Evolutionary conservation across 2,113 vertebrate genomes (phyloP).

Genomic region (Monarcha castaneiventris): DNA sequence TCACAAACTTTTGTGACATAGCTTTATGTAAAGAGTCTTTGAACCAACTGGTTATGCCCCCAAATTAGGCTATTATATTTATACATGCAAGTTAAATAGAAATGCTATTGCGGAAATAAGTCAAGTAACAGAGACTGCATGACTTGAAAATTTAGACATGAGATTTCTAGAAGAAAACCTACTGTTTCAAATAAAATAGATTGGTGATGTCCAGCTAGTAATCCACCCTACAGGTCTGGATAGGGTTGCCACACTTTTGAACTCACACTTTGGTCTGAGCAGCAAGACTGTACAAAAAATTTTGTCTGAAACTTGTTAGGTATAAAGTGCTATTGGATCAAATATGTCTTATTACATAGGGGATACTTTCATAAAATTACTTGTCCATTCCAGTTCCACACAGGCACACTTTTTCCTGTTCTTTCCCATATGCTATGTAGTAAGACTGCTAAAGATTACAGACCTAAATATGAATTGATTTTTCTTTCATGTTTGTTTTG

Average conservation of each 20-base stretch:
- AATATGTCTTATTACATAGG: not conserved
- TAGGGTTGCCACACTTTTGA: not conserved
- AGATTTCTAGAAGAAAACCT: not conserved
- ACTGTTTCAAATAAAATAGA: not conserved
- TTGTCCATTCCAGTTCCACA: not conserved
- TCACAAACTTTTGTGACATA: not conserved
- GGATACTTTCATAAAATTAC: not conserved
- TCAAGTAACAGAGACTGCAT: not conserved
- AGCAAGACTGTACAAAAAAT: not conserved
- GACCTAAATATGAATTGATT: not conserved
- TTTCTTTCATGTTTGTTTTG: slow-evolving; percentile 26
- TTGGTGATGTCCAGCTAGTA: not conserved
- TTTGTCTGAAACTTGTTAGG: not conserved
- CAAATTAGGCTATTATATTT: not conserved
- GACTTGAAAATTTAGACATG: not conserved
- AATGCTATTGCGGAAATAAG: not conserved
- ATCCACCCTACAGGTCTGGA: not conserved
- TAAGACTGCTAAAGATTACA: not conserved
- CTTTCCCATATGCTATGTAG: not conserved
- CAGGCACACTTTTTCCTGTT: not conserved
- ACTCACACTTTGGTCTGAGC: not conserved
- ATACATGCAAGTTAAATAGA: not conserved
- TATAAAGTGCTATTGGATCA: not conserved
- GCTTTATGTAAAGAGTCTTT: not conserved
- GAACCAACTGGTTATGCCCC: not conserved